Base-by-base conservation (phyloP, 2,888 invertebrate genomes). In the Lithosia quadra region DNA sequence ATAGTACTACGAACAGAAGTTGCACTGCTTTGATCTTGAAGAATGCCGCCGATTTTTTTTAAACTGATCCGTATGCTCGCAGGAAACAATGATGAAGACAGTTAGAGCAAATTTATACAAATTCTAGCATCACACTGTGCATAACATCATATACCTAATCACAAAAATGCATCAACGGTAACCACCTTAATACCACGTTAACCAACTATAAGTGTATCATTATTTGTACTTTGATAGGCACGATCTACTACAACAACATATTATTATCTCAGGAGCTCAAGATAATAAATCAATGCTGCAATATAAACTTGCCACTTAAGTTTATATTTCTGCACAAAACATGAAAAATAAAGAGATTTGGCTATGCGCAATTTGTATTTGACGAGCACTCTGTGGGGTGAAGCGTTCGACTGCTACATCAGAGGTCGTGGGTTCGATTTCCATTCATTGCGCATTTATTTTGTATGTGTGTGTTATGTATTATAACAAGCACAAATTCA, bases 171-270 rank as follows among this genome's bases (percentile, higher is more conserved):
- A 9, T n/a, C 49, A n/a, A 39, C 39, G 15, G n/a, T 49, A 49
- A 1, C 18, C 49, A 49, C 49, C 18, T 5, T 18, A 18, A 49
- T n/a, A 18, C 9, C 49, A n/a, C n/a, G 9, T n/a, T n/a, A n/a
- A 9, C 8, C n/a, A 49, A n/a, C 49, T 49, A n/a, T n/a, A 49
- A 5, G 49, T 49, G 49, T 49, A 49, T n/a, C n/a, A 49, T 49
- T 49, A 49, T 49, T 43, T 49, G 49, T 49, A 49, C 49, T 49
- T 49, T 49, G 49, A n/a, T 49, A 49, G 49, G n/a, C 49, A 49
- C 49, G n/a, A n/a, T n/a, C 49, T 1, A 49, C 49, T 0, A n/a
- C 49, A 49, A 49, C 18, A 49, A 49, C 49, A 49, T 49, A 9
- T 49, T 7, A 49, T 49, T 49, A 49, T n/a, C 49, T 49, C 49